Evolutionary conservation across 2,888 invertebrate genomes (phyloP).

Genomic region (Petrophora chlorosata): DNA sequence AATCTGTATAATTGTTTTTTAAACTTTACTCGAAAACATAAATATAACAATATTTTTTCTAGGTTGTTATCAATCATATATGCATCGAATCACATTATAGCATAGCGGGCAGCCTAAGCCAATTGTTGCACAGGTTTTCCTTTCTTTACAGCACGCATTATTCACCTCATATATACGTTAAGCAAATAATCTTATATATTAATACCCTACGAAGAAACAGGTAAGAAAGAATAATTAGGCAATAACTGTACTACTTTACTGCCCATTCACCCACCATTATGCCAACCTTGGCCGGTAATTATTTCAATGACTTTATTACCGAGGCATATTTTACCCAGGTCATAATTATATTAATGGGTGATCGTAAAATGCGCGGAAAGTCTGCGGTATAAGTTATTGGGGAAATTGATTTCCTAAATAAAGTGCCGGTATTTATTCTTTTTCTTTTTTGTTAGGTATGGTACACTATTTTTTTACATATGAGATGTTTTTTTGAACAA

Average conservation of each 20-base stretch:
- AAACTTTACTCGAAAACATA: no score
- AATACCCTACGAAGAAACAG: no score
- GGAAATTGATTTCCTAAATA: conserved; percentile 7
- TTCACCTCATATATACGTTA: no score
- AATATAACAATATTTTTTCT: no score
- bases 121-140: no score
- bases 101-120: no score
- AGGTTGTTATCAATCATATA: no score
- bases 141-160: no score
- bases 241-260: conserved; percentile 17
- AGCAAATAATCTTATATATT: no score
- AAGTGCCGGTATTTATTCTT: neutral
- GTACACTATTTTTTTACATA: neutral
- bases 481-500: no score
- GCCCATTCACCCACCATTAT: conserved; percentile 6
- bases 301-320: conserved; percentile 22
- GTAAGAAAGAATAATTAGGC: conserved; percentile 18
- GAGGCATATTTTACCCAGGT: conserved; percentile 21
- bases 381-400: conserved; percentile 7
- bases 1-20: no score
- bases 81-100: no score
- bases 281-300: conserved; percentile 21
- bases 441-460: neutral
- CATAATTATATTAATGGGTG: conserved; percentile 28
- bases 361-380: conserved; percentile 22